Conservation (phyloP, 2,797 vertebrate species). For the Gymnodraco acuticeps region DNA sequence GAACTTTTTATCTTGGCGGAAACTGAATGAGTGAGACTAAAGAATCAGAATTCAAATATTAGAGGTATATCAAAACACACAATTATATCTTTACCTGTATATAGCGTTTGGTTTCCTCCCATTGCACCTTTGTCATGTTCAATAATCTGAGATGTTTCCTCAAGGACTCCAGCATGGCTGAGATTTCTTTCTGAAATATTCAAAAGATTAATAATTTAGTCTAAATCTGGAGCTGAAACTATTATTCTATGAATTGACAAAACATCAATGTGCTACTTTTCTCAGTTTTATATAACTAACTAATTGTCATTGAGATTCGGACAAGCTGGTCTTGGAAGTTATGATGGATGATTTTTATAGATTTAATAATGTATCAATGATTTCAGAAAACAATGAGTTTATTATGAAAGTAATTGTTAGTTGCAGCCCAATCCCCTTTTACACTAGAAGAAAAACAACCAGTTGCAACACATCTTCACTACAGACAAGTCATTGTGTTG, state of each 20-base stretch:
- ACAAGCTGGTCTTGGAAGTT: not conserved
- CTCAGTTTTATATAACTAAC: not conserved
- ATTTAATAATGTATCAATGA: not conserved
- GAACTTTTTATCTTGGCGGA: not conserved
- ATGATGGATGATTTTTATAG: not conserved
- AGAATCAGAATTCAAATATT: too few species aligned
- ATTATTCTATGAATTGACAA: not conserved
- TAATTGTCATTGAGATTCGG: not conserved
- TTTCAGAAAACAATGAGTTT: not conserved
- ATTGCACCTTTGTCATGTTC: constrained; percentile 63
- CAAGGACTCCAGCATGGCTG: constrained; percentile 56
- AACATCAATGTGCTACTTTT: not conserved
- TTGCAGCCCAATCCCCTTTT: not conserved
- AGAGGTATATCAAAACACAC: not conserved
- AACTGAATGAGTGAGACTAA: not conserved
- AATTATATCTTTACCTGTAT: constrained; percentile 69
- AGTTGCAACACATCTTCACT: not conserved
- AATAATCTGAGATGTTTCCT: constrained; percentile 66
- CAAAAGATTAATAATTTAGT: constrained; percentile 1
- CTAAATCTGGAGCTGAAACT: constrained; percentile 1
- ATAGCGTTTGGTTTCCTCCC: constrained; percentile 70
- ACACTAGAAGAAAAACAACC: not conserved
- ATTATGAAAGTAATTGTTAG: not conserved
- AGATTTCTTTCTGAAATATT: constrained; percentile 69
- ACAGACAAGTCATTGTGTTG: not conserved